Base-by-base conservation (phyloP, 2,797 vertebrate species). In the Acomys russatus region DNA sequence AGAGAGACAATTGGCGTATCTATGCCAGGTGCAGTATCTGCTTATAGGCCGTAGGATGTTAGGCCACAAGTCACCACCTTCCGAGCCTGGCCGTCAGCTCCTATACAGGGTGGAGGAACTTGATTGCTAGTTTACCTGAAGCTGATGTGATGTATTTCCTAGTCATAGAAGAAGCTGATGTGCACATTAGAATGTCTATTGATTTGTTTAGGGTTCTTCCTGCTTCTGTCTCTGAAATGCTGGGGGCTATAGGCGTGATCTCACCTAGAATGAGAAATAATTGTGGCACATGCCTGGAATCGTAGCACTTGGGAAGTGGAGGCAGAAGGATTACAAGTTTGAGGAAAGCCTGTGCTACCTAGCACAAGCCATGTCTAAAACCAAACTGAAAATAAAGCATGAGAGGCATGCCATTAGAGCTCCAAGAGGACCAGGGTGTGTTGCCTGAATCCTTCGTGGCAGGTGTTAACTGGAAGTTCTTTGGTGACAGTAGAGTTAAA, bases 401-500 rank as follows among this genome's bases (percentile, higher is more conserved):
- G n/a, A 89, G 80, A 80, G n/a, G 85, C 6, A 4, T 68, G 23
- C 51, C 38, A 2, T 91, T 88, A 38, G 30, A 85, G 88, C 23
- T 66, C 7, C 12, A 74, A 79, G 70, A 94, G 74, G 38, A 91
- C 82, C 49, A 89, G 86, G 91, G 22, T 88, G 71, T 91, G 93
- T 89, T 88, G 28, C 61, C 89, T 22, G 44, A 44, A 44, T 87
- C 1, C 79, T 77, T 74, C 49, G 68, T 91, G 88, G 77, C 14
- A 93, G 2, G 64, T 94, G 51, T 64, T 78, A 92, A 76, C 30
- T 83, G 30, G 18, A 59, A 88, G 51, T 79, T 90, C 23, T 63
- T 84, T 94, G 44, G 12, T 87, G 38, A 89, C 35, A 10, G 28
- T 59, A 18, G 79, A 92, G 85, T 86, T 92, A 78, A 79, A 87